Conservation (phyloP, 2,888 invertebrate genomes). For the Pelosia muscerda region DNA sequence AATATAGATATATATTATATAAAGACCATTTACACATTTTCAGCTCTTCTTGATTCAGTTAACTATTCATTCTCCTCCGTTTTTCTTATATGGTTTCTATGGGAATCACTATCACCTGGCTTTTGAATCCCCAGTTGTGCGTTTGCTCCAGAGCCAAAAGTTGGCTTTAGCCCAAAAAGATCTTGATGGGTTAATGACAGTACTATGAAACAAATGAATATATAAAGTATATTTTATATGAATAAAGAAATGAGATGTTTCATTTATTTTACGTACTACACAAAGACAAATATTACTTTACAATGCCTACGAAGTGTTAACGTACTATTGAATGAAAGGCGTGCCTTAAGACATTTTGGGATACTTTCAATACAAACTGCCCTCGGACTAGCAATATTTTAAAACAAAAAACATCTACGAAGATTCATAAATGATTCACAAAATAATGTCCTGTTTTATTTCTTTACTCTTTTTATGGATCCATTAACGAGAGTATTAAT, state of each 20-base stretch:
- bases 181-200: too few species aligned
- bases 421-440: conserved; percentile 22
- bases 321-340: conserved; percentile 47
- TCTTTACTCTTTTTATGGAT: not conserved
- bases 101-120: too few species aligned
- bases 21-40: not conserved
- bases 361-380: conserved; percentile 29
- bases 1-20: not conserved
- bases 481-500: not conserved
- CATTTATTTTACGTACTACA: not conserved
- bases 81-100: too few species aligned
- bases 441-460: conserved; percentile 26
- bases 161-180: too few species aligned
- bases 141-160: too few species aligned
- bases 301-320: conserved; percentile 51
- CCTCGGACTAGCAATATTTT: conserved; percentile 31
- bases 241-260: not conserved
- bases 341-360: conserved; percentile 40
- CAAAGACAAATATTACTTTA: conserved; percentile 24
- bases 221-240: too few species aligned
- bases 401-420: conserved; percentile 22
- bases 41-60: too few species aligned
- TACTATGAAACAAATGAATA: too few species aligned
- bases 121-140: too few species aligned
- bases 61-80: too few species aligned